These are phyloP conservation scores for Drosophila orosa DNA, from an alignment of 1,140 invertebrate species.

Conservation along the genomic window DNA sequence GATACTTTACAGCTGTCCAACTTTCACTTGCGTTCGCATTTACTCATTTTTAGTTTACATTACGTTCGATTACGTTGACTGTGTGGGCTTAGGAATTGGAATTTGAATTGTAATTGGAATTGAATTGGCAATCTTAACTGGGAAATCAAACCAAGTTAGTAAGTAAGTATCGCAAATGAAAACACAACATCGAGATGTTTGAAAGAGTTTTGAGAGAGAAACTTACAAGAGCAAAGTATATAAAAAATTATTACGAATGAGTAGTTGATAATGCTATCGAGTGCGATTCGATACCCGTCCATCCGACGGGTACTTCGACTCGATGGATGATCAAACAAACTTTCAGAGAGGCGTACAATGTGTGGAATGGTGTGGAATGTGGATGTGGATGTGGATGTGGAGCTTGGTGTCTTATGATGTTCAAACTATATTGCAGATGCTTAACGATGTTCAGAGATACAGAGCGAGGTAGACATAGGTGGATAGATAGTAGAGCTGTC, in stretches of 20 bases:
- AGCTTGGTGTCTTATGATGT: conserved; percentile 55
- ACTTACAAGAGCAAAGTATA: conserved; percentile 71
- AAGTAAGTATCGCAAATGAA: conserved; percentile 71
- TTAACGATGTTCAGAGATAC: conserved; percentile 49
- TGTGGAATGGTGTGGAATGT: conserved; percentile 49
- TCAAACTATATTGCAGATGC: conserved; percentile 60
- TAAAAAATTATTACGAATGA: conserved; percentile 60
- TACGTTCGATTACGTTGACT: conserved; percentile 31
- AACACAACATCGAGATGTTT: conserved; percentile 83
- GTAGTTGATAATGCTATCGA: conserved; percentile 29
- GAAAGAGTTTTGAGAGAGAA: conserved; percentile 73
- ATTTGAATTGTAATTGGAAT: conserved; percentile 54
- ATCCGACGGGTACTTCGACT: neutral
- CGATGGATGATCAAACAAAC: conserved; percentile 48
- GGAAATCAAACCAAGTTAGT: conserved; percentile 70
- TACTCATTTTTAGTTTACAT: conserved; percentile 25
- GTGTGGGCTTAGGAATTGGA: conserved; percentile 50
- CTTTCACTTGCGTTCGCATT: conserved; percentile 31
- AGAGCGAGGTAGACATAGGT: conserved; percentile 44
- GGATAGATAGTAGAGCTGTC: conserved; percentile 35
- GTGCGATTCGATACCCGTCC: neutral
- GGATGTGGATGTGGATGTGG: conserved; percentile 55
- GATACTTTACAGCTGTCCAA: conserved; percentile 49
- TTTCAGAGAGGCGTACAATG: conserved; percentile 69
- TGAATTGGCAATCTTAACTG: conserved; percentile 58